Percentiles rank a stretch among this genome's conserved stretches.
Conservation (phyloP, 2,888 invertebrate genomes). For the Chironomus tentans region DNA sequence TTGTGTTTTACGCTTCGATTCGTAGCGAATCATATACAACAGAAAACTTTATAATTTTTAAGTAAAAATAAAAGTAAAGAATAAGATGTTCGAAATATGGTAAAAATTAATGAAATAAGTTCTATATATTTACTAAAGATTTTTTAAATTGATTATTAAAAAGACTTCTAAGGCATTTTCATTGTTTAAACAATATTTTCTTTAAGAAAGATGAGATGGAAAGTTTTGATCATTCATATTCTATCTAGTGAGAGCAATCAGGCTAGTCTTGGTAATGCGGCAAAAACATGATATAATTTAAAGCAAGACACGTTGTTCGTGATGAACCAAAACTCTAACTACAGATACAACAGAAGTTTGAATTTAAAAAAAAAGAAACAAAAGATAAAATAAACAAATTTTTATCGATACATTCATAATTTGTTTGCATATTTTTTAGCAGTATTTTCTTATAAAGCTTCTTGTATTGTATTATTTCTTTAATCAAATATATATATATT, state of each 20-base stretch:
- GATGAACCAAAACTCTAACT: not conserved
- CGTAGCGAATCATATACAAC: not conserved
- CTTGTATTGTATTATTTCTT: too few species aligned
- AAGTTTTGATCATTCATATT: constrained; percentile 13
- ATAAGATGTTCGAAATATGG: too few species aligned
- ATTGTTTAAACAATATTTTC: too few species aligned
- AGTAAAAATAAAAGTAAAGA: too few species aligned
- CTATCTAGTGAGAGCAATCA: not conserved
- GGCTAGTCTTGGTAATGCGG: not conserved
- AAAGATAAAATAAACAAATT: constrained; percentile 13
- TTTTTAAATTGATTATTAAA: too few species aligned
- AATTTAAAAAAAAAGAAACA: not conserved
- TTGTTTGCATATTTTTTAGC: constrained; percentile 8
- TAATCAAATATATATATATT: too few species aligned
- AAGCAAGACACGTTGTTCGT: constrained; percentile 23
- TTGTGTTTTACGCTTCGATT: constrained; percentile 1
- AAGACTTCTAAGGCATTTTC: too few species aligned
- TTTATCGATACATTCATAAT: constrained; percentile 24
- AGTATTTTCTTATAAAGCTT: too few species aligned
- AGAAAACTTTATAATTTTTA: too few species aligned
- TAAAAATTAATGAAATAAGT: too few species aligned
- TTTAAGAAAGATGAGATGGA: not conserved
- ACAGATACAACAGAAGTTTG: too few species aligned
- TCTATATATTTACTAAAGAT: too few species aligned
- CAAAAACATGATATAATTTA: constrained; percentile 18